Percentiles rank a stretch among this genome's conserved stretches.
Evolutionary conservation across 2,888 invertebrate species (phyloP).

Genomic region (Hydrotaea diabolus): DNA sequence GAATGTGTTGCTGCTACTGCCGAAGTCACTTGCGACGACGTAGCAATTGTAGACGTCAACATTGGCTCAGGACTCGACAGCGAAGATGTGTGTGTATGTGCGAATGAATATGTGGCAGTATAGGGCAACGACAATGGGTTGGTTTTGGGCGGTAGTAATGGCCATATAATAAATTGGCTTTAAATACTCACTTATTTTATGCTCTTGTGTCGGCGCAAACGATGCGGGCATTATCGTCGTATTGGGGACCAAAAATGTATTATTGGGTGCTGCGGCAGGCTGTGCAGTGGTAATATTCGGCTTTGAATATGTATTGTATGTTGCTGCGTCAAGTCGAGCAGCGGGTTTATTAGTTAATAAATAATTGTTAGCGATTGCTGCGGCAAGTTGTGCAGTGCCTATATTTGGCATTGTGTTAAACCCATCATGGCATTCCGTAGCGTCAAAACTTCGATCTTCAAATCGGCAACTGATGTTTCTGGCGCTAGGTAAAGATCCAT

Average conservation of each 20-base stretch:
- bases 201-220: not conserved
- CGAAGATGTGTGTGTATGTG: not conserved
- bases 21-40: not conserved
- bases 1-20: conserved; percentile 2
- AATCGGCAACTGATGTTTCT: not conserved
- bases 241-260: no score
- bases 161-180: not conserved
- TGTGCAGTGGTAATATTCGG: not conserved
- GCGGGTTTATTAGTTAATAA: not conserved
- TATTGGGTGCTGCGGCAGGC: no score
- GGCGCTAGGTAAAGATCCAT: conserved; percentile 12
- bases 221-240: not conserved
- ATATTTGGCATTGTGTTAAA: no score
- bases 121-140: not conserved
- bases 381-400: no score
- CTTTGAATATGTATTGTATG: not conserved
- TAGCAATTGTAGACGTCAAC: not conserved
- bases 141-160: not conserved
- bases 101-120: conserved; percentile 7
- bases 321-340: not conserved
- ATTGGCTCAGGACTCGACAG: not conserved
- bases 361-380: no score
- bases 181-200: not conserved
- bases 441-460: no score
- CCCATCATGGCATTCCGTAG: no score